Base-by-base conservation (phyloP, 30 jellyfish, hydroid and myxozoan species). In the Nemopilema nomurai region DNA sequence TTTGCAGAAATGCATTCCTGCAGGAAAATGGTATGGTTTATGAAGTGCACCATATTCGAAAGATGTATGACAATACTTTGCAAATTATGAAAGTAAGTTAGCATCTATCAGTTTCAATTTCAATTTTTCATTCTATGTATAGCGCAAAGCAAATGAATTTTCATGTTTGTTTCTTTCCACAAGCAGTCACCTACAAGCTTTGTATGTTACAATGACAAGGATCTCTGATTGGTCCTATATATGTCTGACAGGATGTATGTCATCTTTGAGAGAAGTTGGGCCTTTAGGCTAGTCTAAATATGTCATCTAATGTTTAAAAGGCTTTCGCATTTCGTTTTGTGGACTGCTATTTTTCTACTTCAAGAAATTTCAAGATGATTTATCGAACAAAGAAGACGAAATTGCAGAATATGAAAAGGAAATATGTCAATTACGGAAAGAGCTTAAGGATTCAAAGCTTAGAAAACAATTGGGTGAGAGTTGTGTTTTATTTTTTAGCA, bases 1-100 rank as follows among this genome's bases (percentile, higher is more conserved):
- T 41, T 41, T 24, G 3, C 76, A 81, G 90, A 71, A 33, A 29
- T 20, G 13, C 89, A 18, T 80, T 80, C 51, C 13, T 80, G 51
- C 76, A 9, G 27, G 53, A 52, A 20, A 80, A 82, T 53, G 85
- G 85, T 8, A 24, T 80, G 17, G 80, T 71, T 4, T 52, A 57
- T 71, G 91, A 82, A 53, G 91, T 82, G n/a, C 75, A 75, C 23
- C 85, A 71, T 70, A 68, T 70, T 32, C 91, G 70, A 19, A 71
- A 57, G 51, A 69, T 82, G 80, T 82, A 82, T 41, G 51, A 51
- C 28, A 71, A 82, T 17, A 82, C 85, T 21, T 18, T 82, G 71
- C 26, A 6, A 19, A 33, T 64, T 1, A 51, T 75, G 72, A 70
- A 82, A 79, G 91, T 82, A 57, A 18, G 79, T 62, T 57, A 16